Base-by-base conservation (phyloP, 2,888 invertebrate species). In the Catocala sponsa region DNA sequence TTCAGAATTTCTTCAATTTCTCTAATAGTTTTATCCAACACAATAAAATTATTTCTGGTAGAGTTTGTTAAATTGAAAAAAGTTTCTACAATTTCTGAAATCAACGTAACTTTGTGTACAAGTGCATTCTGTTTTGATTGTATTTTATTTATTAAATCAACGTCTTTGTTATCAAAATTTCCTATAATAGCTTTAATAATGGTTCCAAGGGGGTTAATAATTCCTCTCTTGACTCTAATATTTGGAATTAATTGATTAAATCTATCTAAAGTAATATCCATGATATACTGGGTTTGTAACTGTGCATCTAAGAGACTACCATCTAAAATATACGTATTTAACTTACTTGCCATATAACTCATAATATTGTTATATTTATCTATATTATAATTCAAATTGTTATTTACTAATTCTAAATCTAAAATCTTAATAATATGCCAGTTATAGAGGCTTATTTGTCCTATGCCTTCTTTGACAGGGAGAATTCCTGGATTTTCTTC, bases 121-220 rank as follows among this genome's bases (percentile, higher is more conserved):
- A 65, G 33, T 13, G 25, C 33, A 47, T 68, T 42, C 56, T 72
- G 70, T 13, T 55, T 47, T 25, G 48, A 41, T 56, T 66, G 60
- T 51, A 74, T 43, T 6, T 66, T 51, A 44, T 46, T 54, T 43
- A 72, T 76, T 25, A 70, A 43, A 7, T 33, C 50, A 48, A 74
- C 74, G 51, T 76, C 76, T 0, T 75, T 64, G 46, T 72, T 61
- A 56, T 78, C 76, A 55, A 80, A 58, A 35, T 79, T 78, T 49
- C 73, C 72, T 2, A 72, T 70, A 44, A 78, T 72, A 5, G 42
- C 42, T 15, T 52, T 41, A 5, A 52, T 41, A 11, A 52, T 12
- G 4, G 15, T 15, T 5, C 51, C 51, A n/a, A 52, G 5, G 5
- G 51, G 51, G 10, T 52, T 52, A 4, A 52, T 15, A 10, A 52